Base-by-base conservation (phyloP, 2,797 vertebrate species). In the Prunella strophiata region DNA sequence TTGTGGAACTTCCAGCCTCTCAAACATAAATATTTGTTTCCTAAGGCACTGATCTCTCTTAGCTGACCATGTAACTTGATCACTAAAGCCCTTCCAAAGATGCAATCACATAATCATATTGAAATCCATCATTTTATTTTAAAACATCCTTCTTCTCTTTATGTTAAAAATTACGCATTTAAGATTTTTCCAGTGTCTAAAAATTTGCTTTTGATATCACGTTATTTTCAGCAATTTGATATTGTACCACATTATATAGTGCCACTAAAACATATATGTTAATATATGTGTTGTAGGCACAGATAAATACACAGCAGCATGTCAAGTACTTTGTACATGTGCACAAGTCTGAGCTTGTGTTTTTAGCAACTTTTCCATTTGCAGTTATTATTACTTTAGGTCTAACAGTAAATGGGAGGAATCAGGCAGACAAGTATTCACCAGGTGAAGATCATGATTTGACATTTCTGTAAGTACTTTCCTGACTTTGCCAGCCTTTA, bases 341-440 rank as follows among this genome's bases (percentile, higher is more conserved):
- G n/a, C 54, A 17, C 3, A 26, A 84, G 25, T 11, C 8, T n/a
- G 16, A 91, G 16, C 17, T 52, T 48, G n/a, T 43, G 45, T 45
- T 91, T 94, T 58, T 52, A 62, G 78, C 29, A 83, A 45, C 42
- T 85, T 95, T 96, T 95, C 80, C 58, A 94, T 85, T 87, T 93
- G 55, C n/a, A 43, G 58, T 57, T 94, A 81, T 92, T 94, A 96
- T 92, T 96, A 36, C 73, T 79, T 90, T 36, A 92, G 96, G 30
- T 80, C 72, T 74, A 83, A 81, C n/a, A 59, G 52, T 90, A 95
- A 97, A 94, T 78, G 65, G 73, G 94, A 93, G 67, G 83, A 97
- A 97, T 96, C 67, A 96, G 85, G 81, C 71, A 95, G 94, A 95
- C 86, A 93, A 97, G 84, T 59, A 88, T 91, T 96, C 96, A 97